Evolutionary conservation across 2,113 vertebrate genomes (phyloP).

Genomic region (Tautogolabrus adspersus): DNA sequence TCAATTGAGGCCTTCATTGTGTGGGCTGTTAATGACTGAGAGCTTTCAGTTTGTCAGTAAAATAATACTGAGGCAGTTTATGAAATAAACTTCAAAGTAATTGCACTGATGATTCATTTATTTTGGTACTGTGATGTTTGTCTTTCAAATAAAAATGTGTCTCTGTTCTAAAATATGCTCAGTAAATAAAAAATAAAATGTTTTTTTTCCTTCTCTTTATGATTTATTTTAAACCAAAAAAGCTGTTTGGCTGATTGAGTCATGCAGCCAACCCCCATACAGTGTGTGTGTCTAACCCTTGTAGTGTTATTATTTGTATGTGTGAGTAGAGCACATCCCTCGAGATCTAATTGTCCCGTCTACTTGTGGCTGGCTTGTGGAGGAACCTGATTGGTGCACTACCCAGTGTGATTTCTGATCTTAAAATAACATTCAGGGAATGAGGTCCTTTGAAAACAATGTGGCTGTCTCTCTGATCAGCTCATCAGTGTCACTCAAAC

Average conservation of each 20-base stretch:
- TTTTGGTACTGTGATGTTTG: not conserved
- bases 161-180: not conserved
- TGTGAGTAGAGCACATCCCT: no score
- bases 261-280: not conserved
- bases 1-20: conserved; percentile 56
- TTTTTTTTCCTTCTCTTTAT: not conserved
- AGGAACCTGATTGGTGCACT: not conserved
- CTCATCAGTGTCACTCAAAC: not conserved
- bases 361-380: no score
- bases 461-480: not conserved
- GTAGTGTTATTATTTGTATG: not conserved
- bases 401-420: not conserved
- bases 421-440: not conserved
- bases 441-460: not conserved
- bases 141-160: not conserved
- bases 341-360: no score
- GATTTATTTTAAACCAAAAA: not conserved
- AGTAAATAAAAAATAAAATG: not conserved
- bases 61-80: not conserved
- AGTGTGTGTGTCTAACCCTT: not conserved
- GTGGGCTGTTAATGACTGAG: conserved; percentile 52
- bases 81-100: conserved; percentile 2
- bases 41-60: conserved; percentile 37
- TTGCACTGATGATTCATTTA: not conserved
- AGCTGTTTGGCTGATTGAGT: not conserved